phyloP scores from a whole-genome alignment of 2,797 vertebrate species.

The Lagorchestes hirsutus region DNA sequence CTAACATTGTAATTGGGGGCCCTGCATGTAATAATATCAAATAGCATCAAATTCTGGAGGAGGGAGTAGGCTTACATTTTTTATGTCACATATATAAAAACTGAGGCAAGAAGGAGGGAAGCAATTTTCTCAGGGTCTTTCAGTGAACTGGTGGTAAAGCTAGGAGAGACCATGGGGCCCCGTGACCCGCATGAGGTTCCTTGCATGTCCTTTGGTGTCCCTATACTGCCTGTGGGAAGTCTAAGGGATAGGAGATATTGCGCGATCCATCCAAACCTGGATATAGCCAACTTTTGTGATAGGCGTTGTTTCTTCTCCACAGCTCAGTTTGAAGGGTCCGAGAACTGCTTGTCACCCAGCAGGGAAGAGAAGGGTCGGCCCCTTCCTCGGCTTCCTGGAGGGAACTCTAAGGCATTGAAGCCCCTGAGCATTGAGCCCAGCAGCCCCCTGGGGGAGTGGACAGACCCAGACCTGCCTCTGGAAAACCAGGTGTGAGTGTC shows the following conservation, averaged over 20 bases:
- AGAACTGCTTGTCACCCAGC: constrained; percentile 91
- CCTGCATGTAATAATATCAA: not conserved
- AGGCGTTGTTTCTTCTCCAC: constrained; percentile 72
- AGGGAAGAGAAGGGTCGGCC: constrained; percentile 92
- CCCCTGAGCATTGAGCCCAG: constrained; percentile 89
- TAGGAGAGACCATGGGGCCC: not conserved
- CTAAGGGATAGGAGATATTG: not conserved
- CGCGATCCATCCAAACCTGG: not conserved
- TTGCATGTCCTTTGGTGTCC: constrained; percentile 6
- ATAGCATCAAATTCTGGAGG: not conserved
- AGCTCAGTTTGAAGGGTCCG: constrained; percentile 93
- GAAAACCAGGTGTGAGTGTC: constrained; percentile 98
- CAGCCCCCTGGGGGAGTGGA: constrained; percentile 91
- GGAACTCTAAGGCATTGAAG: constrained; percentile 93
- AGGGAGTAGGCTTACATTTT: not conserved
- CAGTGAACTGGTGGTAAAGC: not conserved
- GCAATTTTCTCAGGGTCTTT: not conserved
- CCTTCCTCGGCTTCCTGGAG: constrained; percentile 91
- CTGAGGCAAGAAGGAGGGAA: not conserved
- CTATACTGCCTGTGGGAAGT: not conserved
- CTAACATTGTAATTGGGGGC: not conserved
- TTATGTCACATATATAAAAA: not conserved
- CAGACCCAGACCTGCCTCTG: constrained; percentile 94
- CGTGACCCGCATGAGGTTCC: constrained; percentile 19
- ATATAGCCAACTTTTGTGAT: not conserved